Evolutionary conservation across 2,797 vertebrate genomes (phyloP), one percentile per base, ranked within the genome.

Genomic region (Bucorvus abyssinicus): DNA sequence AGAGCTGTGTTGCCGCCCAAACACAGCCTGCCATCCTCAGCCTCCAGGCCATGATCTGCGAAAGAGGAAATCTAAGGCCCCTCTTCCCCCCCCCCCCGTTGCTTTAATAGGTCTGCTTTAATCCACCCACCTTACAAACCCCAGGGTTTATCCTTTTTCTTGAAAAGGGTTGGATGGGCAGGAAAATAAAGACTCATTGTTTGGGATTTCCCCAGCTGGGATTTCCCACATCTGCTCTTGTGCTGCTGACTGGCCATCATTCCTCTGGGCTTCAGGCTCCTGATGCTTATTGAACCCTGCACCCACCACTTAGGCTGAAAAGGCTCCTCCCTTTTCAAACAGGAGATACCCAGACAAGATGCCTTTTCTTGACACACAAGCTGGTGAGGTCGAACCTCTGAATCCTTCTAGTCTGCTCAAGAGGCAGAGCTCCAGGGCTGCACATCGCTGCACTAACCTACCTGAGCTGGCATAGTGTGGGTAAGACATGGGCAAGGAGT

Each of bases 41-140:
- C 55, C 63, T 45, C 27, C 44, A 24, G 82, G 63, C 60, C 8
- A 1, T 5, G 24, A 3, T 1, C n/a, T 7, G 11, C 3, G 0
- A n/a, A 23, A 69, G 64, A 74, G 65, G 61, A 78, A 84, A 63
- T 60, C 57, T 5, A 0, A 59, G 32, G 45, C 64, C 14, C 29
- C 9, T 21, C 71, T 52, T 17, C n/a, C 15, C 45, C 40, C 13
- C n/a, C 15, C 45, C 40, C 13, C 55, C 4, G n/a, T 21, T 52
- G 65, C 38, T 16, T 1, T 10, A 65, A 83, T 3, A 74, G 40
- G 30, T 44, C 70, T 77, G 60, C 47, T 90, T 89, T 64, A 27
- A 64, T 69, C 57, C 50, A 60, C 12, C 82, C 73, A 56, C 73
- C 4, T 61, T 29, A 85, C 5, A 4, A 38, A 68, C 64, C 61